Percentiles rank a stretch among this genome's conserved stretches.
These are phyloP conservation scores for Bolinopsis microptera DNA, from an alignment of 37 sponge, comb jelly and placozoan species.

Conservation along the genomic window DNA sequence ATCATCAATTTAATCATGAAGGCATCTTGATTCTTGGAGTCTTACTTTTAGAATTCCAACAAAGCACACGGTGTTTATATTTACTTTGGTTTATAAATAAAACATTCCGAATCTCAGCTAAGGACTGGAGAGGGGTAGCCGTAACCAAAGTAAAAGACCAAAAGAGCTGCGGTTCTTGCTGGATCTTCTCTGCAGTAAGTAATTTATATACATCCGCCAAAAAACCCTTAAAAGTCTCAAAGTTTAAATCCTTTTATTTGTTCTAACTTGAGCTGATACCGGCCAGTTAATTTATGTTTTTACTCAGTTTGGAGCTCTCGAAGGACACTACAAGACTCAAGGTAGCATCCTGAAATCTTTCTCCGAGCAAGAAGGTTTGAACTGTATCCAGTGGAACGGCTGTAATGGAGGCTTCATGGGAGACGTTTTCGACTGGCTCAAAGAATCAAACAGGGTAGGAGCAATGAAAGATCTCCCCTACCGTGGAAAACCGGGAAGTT, in stretches of 20 bases:
- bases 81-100: no score
- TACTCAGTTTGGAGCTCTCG: slow-evolving; percentile 16
- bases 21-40: no score
- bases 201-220: no score
- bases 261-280: no score
- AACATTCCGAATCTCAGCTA: no score
- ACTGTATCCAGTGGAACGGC: slow-evolving; percentile 15
- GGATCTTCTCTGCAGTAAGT: slow-evolving; percentile 1
- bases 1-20: no score
- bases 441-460: neutral
- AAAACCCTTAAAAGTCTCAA: no score
- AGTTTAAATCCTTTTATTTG: no score
- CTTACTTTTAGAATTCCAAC: no score
- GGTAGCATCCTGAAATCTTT: slow-evolving; percentile 18
- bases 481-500: neutral
- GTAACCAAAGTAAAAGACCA: slow-evolving; percentile 25
- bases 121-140: slow-evolving; percentile 9
- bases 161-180: slow-evolving; percentile 16
- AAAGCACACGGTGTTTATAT: no score
- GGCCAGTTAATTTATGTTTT: no score
- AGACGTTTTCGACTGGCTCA: neutral
- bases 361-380: slow-evolving; percentile 20
- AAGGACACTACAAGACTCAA: slow-evolving; percentile 21
- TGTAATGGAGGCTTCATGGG: neutral
- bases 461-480: neutral